A percentile compares a stretch with the other conserved stretches of the same genome.
phyloP scores from a whole-genome alignment of 2,113 vertebrate species.

The Myanophis thanlyinensis region DNA sequence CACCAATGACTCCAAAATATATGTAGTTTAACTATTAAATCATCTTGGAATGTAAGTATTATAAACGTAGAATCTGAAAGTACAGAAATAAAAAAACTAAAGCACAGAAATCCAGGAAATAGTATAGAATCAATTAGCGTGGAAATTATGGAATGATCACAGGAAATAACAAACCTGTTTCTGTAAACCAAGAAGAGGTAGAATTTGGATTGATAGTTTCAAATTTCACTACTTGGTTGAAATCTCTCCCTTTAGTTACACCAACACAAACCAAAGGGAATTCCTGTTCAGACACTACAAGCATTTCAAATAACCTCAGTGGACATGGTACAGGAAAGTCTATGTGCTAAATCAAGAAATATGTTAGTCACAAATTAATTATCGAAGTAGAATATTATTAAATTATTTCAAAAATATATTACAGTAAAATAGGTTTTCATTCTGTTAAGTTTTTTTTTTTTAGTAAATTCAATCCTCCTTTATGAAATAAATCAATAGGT shows the following conservation, averaged over 20 bases:
- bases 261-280: constrained; percentile 96
- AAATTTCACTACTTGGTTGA: constrained; percentile 94
- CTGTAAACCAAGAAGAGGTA: constrained; percentile 93
- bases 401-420: neutral
- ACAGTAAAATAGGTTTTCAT: neutral
- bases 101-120: neutral
- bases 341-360: constrained; percentile 79
- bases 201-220: constrained; percentile 96
- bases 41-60: neutral
- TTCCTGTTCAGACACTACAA: constrained; percentile 94
- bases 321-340: constrained; percentile 96
- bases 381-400: neutral
- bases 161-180: constrained; percentile 80
- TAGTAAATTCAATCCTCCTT: neutral
- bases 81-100: neutral
- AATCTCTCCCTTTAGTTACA: constrained; percentile 91
- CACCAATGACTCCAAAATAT: neutral
- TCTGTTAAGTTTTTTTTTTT: neutral
- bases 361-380: neutral
- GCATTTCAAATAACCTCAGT: constrained; percentile 94
- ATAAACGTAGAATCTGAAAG: neutral
- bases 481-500: neutral
- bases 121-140: neutral
- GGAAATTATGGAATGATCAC: neutral
- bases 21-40: neutral